Base-by-base conservation (phyloP, 2,888 invertebrate species). In the Cheilosia impressa region DNA sequence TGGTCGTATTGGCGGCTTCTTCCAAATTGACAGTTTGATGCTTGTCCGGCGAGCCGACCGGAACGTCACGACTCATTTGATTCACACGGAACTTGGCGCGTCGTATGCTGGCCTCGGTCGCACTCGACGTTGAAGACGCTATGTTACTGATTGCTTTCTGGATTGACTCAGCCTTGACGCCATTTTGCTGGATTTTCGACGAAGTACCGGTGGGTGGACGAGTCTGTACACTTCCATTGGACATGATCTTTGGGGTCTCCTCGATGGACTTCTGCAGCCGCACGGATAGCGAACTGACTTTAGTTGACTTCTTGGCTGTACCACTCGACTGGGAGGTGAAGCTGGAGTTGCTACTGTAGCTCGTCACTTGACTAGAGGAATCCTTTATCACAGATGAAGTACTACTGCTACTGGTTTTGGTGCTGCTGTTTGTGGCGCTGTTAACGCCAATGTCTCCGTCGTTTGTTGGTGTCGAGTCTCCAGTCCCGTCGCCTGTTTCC, bases 11-110 rank as follows among this genome's bases (percentile, higher is more conserved):
- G 13, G 95, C 95, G 52, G 94, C 94, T 89, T 92, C 91, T 79
- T 92, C 91, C 0, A 94, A 90, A 87, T 92, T 92, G 27, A 92
- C 92, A 73, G 94, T 92, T 88, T 94, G 94, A 85, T 94, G 93
- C 62, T 93, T 93, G 43, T 94, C 94, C 5, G 94, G 93, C 7
- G 94, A 93, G 50, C 94, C 94, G 34, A 95, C 92, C 1, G 96
- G 96, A 0, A 96, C 96, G 89, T 96, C 96, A 88, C 96, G 93
- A 89, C 95, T 96, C 91, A 94, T 93, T 88, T 94, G 94, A 47
- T 95, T 95, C 24, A 96, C 93, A 88, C 94, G 93, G 91, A 95
- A 95, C 87, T 96, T 95, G 66, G 94, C 93, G 4, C 93, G 92
- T 60, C 94, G 93, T 91, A 90, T 91, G 71, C 93, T 93, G 82